These are phyloP conservation scores for Microtus oregoni DNA, from an alignment of 2,113 vertebrate species.

Conservation along the genomic window DNA sequence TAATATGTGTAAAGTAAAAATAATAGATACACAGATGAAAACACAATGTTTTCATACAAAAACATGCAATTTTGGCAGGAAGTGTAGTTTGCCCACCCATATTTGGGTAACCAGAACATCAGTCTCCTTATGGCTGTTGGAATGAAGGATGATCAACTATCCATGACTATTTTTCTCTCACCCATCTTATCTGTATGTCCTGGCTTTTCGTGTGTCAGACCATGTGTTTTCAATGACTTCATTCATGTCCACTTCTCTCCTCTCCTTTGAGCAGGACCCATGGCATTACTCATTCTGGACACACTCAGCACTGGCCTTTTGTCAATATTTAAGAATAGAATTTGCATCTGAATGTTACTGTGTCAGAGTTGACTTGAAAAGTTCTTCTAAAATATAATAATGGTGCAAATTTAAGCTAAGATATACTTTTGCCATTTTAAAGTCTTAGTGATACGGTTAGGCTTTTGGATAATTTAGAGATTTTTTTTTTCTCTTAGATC, in stretches of 20 bases:
- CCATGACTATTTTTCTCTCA: not conserved
- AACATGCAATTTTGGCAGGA: not conserved
- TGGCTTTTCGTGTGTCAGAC: not conserved
- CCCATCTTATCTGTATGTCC: not conserved
- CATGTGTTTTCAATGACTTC: not conserved
- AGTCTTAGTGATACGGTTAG: constrained; percentile 41
- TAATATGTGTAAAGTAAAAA: not conserved
- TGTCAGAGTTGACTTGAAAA: constrained; percentile 19
- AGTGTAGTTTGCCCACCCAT: not conserved
- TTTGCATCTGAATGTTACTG: constrained; percentile 1
- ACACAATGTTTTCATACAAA: not conserved
- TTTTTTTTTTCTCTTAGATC: not conserved
- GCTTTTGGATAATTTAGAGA: not conserved
- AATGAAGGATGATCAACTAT: not conserved
- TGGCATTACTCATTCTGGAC: not conserved
- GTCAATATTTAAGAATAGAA: constrained; percentile 57
- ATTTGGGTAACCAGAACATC: not conserved
- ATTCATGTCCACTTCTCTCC: not conserved
- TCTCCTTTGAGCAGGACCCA: not conserved
- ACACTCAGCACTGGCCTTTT: not conserved
- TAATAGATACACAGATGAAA: not conserved
- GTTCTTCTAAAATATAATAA: constrained; percentile 44
- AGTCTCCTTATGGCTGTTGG: not conserved
- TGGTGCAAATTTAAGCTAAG: not conserved
- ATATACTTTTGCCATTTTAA: constrained; percentile 6